Evolutionary conservation across 2,888 invertebrate genomes (phyloP).

Genomic region (Hirtodrosophila trivittata): DNA sequence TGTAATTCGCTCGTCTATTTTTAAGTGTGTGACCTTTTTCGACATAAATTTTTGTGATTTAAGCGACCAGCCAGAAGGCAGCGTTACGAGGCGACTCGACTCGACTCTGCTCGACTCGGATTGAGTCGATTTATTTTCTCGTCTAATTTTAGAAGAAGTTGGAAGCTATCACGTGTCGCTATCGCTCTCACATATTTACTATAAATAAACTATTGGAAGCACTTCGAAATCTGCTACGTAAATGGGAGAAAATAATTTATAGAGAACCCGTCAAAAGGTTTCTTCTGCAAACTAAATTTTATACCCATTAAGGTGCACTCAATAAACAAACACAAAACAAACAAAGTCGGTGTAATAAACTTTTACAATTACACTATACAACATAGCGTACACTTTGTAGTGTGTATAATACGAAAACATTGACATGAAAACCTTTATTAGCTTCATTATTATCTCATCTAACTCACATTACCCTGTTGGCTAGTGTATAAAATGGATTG

Average conservation of each 20-base stretch:
- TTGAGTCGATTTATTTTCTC: too few species aligned
- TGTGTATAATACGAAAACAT: too few species aligned
- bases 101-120: too few species aligned
- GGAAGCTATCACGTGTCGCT: constrained; percentile 58
- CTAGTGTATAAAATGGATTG: constrained; percentile 32
- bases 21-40: constrained; percentile 60
- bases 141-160: constrained; percentile 55
- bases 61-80: constrained; percentile 26
- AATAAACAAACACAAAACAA: too few species aligned
- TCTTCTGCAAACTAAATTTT: background rate
- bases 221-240: too few species aligned
- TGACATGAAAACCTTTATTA: too few species aligned
- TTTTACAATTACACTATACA: too few species aligned
- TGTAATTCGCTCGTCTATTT: constrained; percentile 66
- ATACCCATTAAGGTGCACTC: too few species aligned
- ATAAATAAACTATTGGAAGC: constrained; percentile 28
- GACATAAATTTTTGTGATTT: constrained; percentile 56
- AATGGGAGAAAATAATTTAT: too few species aligned
- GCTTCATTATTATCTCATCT: background rate
- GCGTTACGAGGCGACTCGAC: too few species aligned
- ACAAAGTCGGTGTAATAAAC: too few species aligned
- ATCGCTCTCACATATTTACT: constrained; percentile 36
- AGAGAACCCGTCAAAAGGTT: constrained; percentile 1
- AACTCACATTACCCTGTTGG: constrained; percentile 17
- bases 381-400: too few species aligned